phyloP scores from a whole-genome alignment of 2,113 vertebrate genomes.

The Python bivittatus region DNA sequence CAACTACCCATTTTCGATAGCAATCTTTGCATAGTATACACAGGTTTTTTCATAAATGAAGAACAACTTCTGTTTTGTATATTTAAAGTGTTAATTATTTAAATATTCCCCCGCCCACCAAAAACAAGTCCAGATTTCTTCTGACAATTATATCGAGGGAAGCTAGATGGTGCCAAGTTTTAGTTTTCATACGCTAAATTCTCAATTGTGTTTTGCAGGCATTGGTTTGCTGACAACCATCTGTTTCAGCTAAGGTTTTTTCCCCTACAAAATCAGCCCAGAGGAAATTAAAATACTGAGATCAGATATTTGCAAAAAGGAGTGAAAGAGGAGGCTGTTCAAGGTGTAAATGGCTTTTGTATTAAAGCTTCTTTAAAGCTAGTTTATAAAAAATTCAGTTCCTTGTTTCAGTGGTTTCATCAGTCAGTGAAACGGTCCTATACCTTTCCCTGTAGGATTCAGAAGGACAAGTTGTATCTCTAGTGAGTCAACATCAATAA shows the following conservation, averaged over 20 bases:
- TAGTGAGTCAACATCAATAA: background rate
- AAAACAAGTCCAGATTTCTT: slow-evolving; percentile 70
- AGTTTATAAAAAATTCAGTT: slow-evolving; percentile 26
- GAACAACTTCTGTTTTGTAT: slow-evolving; percentile 61
- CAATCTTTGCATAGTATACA: background rate
- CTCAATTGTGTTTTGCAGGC: slow-evolving; percentile 70
- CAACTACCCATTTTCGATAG: background rate
- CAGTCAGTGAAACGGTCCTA: rapidly evolving
- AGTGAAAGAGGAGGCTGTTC: slow-evolving; percentile 25
- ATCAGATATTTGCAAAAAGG: slow-evolving; percentile 59
- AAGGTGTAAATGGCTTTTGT: slow-evolving; percentile 49
- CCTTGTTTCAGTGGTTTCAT: background rate
- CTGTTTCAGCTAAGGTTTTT: slow-evolving; percentile 61
- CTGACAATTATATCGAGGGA: slow-evolving; percentile 72
- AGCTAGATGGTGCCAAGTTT: slow-evolving; percentile 57
- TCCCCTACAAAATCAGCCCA: slow-evolving; percentile 57
- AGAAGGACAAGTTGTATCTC: background rate
- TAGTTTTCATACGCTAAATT: slow-evolving; percentile 65
- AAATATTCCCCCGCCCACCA: slow-evolving; percentile 52
- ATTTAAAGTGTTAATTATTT: slow-evolving; percentile 62
- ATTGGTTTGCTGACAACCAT: slow-evolving; percentile 69
- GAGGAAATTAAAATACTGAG: slow-evolving; percentile 73
- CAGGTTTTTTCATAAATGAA: background rate
- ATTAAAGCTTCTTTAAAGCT: slow-evolving; percentile 34
- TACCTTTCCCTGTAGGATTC: background rate